Base-by-base conservation (phyloP, 2,888 invertebrate species). In the Pammene aurita region DNA sequence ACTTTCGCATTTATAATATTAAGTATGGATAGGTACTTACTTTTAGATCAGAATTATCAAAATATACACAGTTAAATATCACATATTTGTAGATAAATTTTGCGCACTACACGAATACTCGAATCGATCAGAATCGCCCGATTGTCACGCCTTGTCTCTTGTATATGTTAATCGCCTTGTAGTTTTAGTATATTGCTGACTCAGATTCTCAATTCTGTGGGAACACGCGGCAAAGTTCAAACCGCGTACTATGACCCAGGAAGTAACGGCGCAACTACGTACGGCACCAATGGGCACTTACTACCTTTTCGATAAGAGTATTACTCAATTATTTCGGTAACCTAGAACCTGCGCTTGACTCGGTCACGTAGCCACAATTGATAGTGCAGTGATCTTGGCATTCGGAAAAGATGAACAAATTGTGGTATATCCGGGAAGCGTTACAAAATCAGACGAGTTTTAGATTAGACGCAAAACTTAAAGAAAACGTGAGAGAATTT, bases 341-440 rank as follows among this genome's bases (percentile, higher is more conserved):
- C 62, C 62, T 50, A 62, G 55, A 66, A 63, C 18, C 67, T 48
- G 65, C 16, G 55, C 9, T 16, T 56, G 61, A 62, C 54, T 67
- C 62, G 61, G 67, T 67, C 67, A 67, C 67, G 67, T 42, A 34
- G 7, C 7, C 7, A n/a, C 58, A 42, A 67, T 67, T 48, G 62
- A 57, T 35, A 56, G 67, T 48, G 63, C 62, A 67, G 62, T 60
- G 58, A 54, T 69, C 57, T 35, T 14, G 56, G 57, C 16, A 50
- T 67, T 56, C 48, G 34, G n/a, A 67, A 67, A 48, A 46, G 14
- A 48, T 9, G 13, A 34, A 50, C 18, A 48, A 50, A 38, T 61
- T 38, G 13, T 50, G 9, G 14, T 48, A 38, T 61, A 61, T 61
- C 61, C 61, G 48, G 50, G 38, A 42, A 58, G 26, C 13, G 14